Conservation (phyloP, 2,797 vertebrate genomes). For the Acipenser oxyrinchus region DNA sequence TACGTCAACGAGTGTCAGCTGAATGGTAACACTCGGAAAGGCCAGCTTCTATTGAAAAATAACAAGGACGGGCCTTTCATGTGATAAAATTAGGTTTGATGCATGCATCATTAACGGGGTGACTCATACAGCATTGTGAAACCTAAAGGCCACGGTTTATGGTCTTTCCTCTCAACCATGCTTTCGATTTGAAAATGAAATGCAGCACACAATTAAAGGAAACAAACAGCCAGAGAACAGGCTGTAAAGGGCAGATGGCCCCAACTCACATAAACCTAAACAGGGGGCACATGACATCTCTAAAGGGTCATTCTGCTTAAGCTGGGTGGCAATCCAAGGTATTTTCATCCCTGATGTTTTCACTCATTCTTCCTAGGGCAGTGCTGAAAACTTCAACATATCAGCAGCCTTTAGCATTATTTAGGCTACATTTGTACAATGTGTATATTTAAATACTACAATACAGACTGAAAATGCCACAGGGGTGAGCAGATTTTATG, state of each 20-base stretch:
- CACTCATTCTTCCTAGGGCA: too few relatives aligned
- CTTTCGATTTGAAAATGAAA: conserved; percentile 2
- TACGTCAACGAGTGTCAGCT: neutral
- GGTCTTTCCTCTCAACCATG: neutral
- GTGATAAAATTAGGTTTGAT: conserved; percentile 3
- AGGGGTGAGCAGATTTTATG: too few relatives aligned
- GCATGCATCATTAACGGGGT: conserved; percentile 3
- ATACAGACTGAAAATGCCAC: too few relatives aligned
- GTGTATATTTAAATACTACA: too few relatives aligned
- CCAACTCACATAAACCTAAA: neutral
- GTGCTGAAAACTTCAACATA: too few relatives aligned
- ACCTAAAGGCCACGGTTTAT: conserved; percentile 1
- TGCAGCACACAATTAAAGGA: conserved; percentile 6
- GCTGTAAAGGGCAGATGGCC: conserved; percentile 8
- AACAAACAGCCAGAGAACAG: conserved; percentile 6
- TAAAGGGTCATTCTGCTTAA: neutral
- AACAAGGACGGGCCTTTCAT: neutral
- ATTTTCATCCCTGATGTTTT: neutral
- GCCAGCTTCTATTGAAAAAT: neutral
- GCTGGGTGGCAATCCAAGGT: too few relatives aligned
- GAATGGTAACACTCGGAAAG: neutral
- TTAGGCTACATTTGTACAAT: too few relatives aligned
- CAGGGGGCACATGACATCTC: neutral
- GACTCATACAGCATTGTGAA: neutral
- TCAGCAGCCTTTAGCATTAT: too few relatives aligned